These are phyloP conservation scores for Cylindroiulus punctatus DNA, from an alignment of 2,888 invertebrate species.

Conservation along the genomic window DNA sequence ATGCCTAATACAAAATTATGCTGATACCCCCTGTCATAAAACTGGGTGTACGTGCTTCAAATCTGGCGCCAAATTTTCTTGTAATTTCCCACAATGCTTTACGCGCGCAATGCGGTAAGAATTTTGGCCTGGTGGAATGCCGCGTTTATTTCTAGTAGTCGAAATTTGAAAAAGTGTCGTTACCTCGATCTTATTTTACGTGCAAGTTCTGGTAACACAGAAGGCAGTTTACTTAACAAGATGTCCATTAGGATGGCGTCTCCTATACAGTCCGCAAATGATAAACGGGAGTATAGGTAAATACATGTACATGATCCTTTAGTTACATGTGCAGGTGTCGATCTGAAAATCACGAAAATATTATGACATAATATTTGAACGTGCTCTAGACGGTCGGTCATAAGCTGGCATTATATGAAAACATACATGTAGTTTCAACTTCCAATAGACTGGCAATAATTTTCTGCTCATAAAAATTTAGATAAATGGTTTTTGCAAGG, in stretches of 20 bases:
- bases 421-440: too few species aligned
- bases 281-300: slow-evolving; percentile 57
- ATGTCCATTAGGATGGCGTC: slow-evolving; percentile 14
- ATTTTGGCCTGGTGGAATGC: too few species aligned
- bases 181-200: neutral
- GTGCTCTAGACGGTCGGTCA: too few species aligned
- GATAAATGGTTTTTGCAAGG: too few species aligned
- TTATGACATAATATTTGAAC: too few species aligned
- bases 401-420: too few species aligned
- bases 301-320: neutral
- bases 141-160: neutral
- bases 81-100: neutral
- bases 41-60: neutral
- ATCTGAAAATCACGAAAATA: too few species aligned
- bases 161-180: neutral
- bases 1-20: too few species aligned
- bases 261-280: slow-evolving; percentile 56
- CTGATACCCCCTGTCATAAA: neutral
- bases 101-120: neutral
- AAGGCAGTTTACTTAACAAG: neutral
- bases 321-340: too few species aligned
- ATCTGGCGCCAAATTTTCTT: neutral
- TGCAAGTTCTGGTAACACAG: neutral
- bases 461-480: too few species aligned
- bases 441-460: too few species aligned